phyloP scores from a whole-genome alignment of 2,797 vertebrate genomes.

The Peromyscus eremicus region DNA sequence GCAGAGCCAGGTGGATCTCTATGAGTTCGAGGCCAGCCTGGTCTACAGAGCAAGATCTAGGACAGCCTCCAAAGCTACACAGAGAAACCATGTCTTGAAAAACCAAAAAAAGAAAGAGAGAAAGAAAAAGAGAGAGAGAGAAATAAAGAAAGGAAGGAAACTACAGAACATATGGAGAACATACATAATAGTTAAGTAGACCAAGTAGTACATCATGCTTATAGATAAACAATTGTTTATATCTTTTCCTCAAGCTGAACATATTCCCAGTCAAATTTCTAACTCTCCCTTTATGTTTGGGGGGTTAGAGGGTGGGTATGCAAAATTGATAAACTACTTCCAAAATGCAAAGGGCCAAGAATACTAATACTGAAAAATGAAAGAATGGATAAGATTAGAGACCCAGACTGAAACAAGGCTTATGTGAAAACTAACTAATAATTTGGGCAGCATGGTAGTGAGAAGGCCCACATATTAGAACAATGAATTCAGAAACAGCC shows the following conservation, averaged over 20 bases:
- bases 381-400: not conserved
- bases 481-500: not conserved
- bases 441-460: not conserved
- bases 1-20: too few relatives aligned
- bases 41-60: too few relatives aligned
- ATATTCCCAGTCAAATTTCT: constrained; percentile 19
- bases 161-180: too few relatives aligned
- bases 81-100: too few relatives aligned
- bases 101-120: too few relatives aligned
- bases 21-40: too few relatives aligned
- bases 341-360: constrained; percentile 26
- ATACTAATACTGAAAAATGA: not conserved
- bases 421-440: constrained; percentile 8
- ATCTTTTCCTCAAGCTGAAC: not conserved
- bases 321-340: constrained; percentile 15
- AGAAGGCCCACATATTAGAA: not conserved
- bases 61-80: too few relatives aligned
- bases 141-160: too few relatives aligned
- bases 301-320: not conserved
- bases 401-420: not conserved
- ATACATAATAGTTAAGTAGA: not conserved
- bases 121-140: too few relatives aligned
- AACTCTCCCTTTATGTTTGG: not conserved
- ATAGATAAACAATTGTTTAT: constrained; percentile 7
- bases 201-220: not conserved